Evolutionary conservation across 2,888 invertebrate genomes (phyloP), one percentile per base, ranked within the genome.

Genomic region (Drosophila fungiperda): DNA sequence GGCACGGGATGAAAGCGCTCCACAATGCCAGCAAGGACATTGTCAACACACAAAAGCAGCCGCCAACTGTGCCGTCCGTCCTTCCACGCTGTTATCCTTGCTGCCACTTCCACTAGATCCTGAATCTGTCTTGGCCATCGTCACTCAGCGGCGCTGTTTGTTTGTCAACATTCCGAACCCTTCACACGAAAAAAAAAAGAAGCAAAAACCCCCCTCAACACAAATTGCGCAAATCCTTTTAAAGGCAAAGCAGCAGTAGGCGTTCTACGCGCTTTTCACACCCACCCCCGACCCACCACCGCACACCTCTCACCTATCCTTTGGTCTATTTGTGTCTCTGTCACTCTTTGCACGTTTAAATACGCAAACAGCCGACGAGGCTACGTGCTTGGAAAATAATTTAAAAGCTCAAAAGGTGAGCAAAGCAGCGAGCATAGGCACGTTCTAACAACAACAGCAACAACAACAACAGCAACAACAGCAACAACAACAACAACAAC

Each of bases 331-430:
- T 23, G 45, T 45, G 15, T 23, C 45, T 45, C 45, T 45, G 45
- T 45, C 45, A 15, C 45, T 2, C 45, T 63, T 73, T 55, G 80
- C 83, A 83, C 83, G 89, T 83, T 87, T 89, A 90, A 90, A 89
- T 90, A 87, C 80, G 88, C 77, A 85, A 90, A 83, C 86, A 83
- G 80, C 73, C 91, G 88, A 82, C 82, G 82, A 83, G 80, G 78
- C 85, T 83, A 91, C 91, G 90, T 90, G 90, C 90, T 82, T 90
- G 82, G 87, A 85, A 90, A 90, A 91, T 90, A 89, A 90, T 90
- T 91, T 90, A 90, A 90, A 91, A 90, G 91, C 91, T 90, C 91
- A 91, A 90, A 89, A 90, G 91, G 88, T 91, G 91, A 89, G 90
- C 76, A 89, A 83, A 78, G 87, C 90, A 78, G 60, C 78, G 89